phyloP scores from a whole-genome alignment of 30 jellyfish, hydroid and myxozoan species.

The Pseudorhiza aurosa region DNA sequence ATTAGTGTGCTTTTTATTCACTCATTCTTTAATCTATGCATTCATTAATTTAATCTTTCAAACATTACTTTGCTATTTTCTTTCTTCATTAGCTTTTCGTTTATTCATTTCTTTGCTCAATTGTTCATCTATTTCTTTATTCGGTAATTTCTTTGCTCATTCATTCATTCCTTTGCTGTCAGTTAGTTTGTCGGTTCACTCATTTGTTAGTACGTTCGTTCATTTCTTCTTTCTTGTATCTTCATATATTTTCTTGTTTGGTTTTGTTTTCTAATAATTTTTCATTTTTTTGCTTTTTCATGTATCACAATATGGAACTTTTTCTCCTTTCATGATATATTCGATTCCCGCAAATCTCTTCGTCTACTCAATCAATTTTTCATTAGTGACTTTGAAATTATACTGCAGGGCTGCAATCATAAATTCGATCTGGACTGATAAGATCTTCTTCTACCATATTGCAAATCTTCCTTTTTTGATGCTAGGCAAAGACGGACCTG shows the following conservation, averaged over 20 bases:
- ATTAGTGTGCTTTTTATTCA: background rate
- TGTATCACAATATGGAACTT: too few species aligned
- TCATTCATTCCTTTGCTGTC: too few species aligned
- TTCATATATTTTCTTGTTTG: too few species aligned
- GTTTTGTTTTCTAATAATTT: too few species aligned
- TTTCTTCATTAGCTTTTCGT: background rate
- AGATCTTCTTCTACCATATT: background rate
- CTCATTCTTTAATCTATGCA: background rate
- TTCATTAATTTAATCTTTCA: background rate
- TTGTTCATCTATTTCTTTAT: too few species aligned
- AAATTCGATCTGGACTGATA: too few species aligned
- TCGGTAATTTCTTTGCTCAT: too few species aligned
- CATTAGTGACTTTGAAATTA: background rate
- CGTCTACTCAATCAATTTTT: background rate
- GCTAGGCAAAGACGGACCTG: conserved; percentile 71
- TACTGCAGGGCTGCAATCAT: too few species aligned
- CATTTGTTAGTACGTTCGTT: background rate
- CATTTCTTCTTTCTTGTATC: background rate
- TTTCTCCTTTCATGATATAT: too few species aligned
- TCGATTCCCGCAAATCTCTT: too few species aligned
- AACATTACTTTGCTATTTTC: background rate
- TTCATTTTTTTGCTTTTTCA: too few species aligned
- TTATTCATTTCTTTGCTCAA: background rate
- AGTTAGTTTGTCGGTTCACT: too few species aligned
- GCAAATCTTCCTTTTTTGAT: background rate